These are phyloP conservation scores for Drosophila lowei DNA, from an alignment of 1,140 invertebrate genomes.

Conservation along the genomic window DNA sequence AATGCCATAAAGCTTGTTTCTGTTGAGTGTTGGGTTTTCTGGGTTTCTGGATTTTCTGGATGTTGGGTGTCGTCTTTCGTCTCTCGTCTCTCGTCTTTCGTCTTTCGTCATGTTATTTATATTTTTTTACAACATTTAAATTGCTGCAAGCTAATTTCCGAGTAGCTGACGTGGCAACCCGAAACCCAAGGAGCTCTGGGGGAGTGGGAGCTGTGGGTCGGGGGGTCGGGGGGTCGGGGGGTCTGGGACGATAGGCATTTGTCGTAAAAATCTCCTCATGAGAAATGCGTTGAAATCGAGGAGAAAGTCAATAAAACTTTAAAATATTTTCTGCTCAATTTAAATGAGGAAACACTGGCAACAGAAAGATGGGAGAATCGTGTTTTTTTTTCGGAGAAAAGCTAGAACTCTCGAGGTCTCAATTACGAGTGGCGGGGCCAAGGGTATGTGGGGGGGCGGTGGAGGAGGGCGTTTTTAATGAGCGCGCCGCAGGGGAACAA, in stretches of 20 bases:
- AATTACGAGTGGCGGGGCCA: conserved; percentile 54
- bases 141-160: conserved; percentile 68
- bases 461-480: conserved; percentile 51
- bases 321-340: conserved; percentile 59
- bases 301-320: conserved; percentile 72
- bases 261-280: conserved; percentile 45
- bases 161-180: conserved; percentile 50
- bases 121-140: conserved; percentile 75
- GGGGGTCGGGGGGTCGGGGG: background rate
- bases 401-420: conserved; percentile 53
- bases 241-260: no score
- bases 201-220: background rate
- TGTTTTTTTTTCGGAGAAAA: conserved; percentile 8
- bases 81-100: conserved; percentile 14
- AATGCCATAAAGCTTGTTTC: conserved; percentile 56
- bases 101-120: conserved; percentile 64
- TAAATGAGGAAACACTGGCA: conserved; percentile 37
- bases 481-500: conserved; percentile 76
- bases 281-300: background rate
- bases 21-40: background rate
- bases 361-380: background rate
- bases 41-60: background rate
- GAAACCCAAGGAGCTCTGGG: conserved; percentile 1
- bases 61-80: conserved; percentile 1
- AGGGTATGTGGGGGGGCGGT: background rate